Evolutionary conservation across 2,888 invertebrate genomes (phyloP).

Genomic region (Pharmacophagus antenor): DNA sequence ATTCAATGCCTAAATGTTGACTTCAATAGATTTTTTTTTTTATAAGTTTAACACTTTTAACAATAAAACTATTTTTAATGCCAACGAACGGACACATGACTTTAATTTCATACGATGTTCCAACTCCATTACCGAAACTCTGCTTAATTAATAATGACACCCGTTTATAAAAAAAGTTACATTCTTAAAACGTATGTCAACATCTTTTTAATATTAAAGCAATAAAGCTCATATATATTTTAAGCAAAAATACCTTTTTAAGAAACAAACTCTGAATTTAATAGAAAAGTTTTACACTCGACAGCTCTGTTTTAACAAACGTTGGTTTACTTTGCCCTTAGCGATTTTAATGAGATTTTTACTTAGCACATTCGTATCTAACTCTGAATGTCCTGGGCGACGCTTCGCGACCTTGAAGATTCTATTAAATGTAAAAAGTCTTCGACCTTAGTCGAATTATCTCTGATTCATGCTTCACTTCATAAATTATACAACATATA

Average conservation of each 20-base stretch:
- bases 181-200: background rate
- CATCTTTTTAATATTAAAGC: background rate
- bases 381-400: background rate
- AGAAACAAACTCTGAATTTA: background rate
- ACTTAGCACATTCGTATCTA: constrained; percentile 4
- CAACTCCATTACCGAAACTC: too few species aligned
- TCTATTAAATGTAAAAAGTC: constrained; percentile 19
- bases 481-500: constrained; percentile 2
- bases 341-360: constrained; percentile 22
- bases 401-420: constrained; percentile 3
- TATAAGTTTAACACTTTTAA: too few species aligned
- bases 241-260: background rate
- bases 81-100: too few species aligned
- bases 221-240: background rate
- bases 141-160: too few species aligned
- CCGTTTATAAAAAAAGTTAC: too few species aligned
- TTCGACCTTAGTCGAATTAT: constrained; percentile 9
- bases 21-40: too few species aligned
- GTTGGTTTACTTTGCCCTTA: constrained; percentile 18
- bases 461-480: background rate
- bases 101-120: too few species aligned
- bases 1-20: too few species aligned
- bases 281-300: background rate
- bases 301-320: constrained; percentile 22
- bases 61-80: too few species aligned